Percentiles rank a stretch among this genome's conserved stretches.
phyloP scores from a whole-genome alignment of 2,113 vertebrate genomes.

The Xiphophorus couchianus region DNA sequence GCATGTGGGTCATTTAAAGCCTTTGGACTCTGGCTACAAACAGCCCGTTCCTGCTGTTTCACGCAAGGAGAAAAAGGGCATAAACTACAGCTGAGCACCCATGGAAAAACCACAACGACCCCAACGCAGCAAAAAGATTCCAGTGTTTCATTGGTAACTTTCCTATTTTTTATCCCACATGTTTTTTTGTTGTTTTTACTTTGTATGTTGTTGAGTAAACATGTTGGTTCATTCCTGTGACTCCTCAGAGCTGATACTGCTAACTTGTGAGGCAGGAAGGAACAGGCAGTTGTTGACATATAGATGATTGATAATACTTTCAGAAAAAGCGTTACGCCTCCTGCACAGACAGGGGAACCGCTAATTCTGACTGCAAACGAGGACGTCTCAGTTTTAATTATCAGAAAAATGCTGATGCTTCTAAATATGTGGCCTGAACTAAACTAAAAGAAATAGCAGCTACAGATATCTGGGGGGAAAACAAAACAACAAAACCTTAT shows the following conservation, averaged over 20 bases:
- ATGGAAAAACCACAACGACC: neutral
- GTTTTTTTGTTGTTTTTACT: neutral
- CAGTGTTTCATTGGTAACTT: neutral
- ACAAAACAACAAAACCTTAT: neutral
- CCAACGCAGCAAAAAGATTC: neutral
- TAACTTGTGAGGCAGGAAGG: neutral
- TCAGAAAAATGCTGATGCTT: too few species aligned
- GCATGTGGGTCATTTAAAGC: conserved; percentile 22
- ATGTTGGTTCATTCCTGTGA: neutral
- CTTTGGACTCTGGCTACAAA: conserved; percentile 11
- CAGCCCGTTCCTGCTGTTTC: conserved; percentile 5
- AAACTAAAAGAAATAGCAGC: too few species aligned
- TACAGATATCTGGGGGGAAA: neutral
- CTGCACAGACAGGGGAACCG: too few species aligned
- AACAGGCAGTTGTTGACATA: too few species aligned
- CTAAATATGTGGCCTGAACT: too few species aligned
- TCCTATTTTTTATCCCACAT: neutral
- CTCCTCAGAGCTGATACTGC: neutral
- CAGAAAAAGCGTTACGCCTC: too few species aligned
- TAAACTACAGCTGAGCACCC: conserved; percentile 12
- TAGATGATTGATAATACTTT: too few species aligned
- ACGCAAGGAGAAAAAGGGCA: conserved; percentile 16
- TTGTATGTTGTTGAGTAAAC: neutral
- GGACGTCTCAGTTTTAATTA: too few species aligned
- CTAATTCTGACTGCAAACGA: too few species aligned